A percentile compares a stretch with the other conserved stretches of the same genome.
Evolutionary conservation across 2,113 vertebrate species (phyloP).

Genomic region (Ceyx melanurus): DNA sequence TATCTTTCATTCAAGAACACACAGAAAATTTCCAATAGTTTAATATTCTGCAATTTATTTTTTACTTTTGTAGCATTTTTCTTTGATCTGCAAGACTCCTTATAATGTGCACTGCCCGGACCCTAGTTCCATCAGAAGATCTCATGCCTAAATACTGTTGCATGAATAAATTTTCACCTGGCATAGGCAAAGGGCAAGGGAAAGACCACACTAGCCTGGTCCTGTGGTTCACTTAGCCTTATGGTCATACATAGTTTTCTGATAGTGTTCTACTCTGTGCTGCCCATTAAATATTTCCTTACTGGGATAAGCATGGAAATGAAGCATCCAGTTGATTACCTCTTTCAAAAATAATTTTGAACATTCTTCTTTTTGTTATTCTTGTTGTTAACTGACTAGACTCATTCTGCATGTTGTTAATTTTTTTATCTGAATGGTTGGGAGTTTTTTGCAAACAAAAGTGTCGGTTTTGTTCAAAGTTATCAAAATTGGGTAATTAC

Average conservation of each 20-base stretch:
- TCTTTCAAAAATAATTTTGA: not conserved
- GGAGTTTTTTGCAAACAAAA: rapidly evolving
- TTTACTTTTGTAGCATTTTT: not conserved
- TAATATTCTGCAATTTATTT: not conserved
- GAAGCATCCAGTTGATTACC: not conserved
- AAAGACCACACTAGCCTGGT: not conserved
- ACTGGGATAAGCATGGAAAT: not conserved
- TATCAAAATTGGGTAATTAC: not conserved
- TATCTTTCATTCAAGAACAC: not conserved
- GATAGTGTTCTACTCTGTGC: not conserved
- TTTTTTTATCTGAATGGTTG: not conserved
- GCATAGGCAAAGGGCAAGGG: not conserved
- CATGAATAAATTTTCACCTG: not conserved
- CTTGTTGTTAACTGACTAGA: not conserved
- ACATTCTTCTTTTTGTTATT: not conserved
- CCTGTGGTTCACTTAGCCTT: not conserved
- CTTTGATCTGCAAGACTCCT: not conserved
- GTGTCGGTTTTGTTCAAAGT: not conserved
- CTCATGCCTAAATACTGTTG: not conserved
- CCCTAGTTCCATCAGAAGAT: not conserved
- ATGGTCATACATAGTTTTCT: not conserved
- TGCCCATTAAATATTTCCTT: not conserved
- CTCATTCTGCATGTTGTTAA: not conserved
- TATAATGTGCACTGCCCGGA: not conserved
- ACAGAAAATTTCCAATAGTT: not conserved